phyloP scores from a whole-genome alignment of 2,113 vertebrate species.

The Sus scrofa region T2T-Sscrofa CM000823.6:6441501-6442000 shows the following conservation, averaged over 20 bases:
- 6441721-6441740: neutral
- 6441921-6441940: neutral
- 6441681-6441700: neutral
- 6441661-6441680: rapidly evolving
- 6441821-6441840: neutral
- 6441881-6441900: neutral
- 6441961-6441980: neutral
- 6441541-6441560: neutral
- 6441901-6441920: neutral
- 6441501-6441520: constrained; percentile 58
- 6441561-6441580: neutral
- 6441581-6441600: neutral
- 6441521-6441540: constrained; percentile 22
- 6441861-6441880: too few species aligned
- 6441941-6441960: neutral
- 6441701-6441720: rapidly evolving
- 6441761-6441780: neutral
- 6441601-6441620: neutral
- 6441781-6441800: neutral
- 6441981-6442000: neutral
- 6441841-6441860: neutral
- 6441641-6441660: rapidly evolving
- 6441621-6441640: rapidly evolving
- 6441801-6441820: rapidly evolving
- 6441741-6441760: neutral